A percentile compares a stretch with the other conserved stretches of the same genome.
These are phyloP conservation scores for Eulacestoma nigropectus DNA, from an alignment of 2,113 vertebrate genomes.

Conservation along the genomic window DNA sequence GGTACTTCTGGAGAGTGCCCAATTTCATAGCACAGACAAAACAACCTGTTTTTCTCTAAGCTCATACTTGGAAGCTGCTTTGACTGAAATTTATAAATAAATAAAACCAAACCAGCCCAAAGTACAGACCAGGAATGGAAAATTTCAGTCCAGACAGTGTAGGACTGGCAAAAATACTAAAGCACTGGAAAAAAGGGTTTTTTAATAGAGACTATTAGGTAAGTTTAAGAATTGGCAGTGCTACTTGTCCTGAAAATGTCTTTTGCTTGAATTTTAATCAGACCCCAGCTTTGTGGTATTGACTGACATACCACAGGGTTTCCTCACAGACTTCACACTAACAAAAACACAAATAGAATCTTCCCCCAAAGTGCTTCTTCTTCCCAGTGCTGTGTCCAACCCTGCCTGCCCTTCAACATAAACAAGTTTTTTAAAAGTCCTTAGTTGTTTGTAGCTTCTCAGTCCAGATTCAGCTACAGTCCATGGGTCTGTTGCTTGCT, in stretches of 20 bases:
- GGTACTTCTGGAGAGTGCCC: background rate
- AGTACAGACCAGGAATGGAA: slow-evolving; percentile 3
- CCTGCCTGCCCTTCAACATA: background rate
- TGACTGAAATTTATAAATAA: slow-evolving; percentile 6
- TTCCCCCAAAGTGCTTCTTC: background rate
- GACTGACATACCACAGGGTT: background rate
- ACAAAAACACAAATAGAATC: background rate
- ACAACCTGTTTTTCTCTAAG: slow-evolving; percentile 38
- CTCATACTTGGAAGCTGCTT: slow-evolving; percentile 12
- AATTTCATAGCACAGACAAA: background rate
- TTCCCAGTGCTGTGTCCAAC: background rate
- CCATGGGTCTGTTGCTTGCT: background rate
- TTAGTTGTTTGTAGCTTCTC: background rate
- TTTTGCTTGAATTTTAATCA: background rate
- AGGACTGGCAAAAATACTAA: background rate
- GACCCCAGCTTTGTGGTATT: background rate
- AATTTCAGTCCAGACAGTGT: background rate
- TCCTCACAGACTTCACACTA: background rate
- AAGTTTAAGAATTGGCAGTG: slow-evolving; percentile 15
- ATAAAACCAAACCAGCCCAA: background rate
- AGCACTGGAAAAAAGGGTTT: background rate
- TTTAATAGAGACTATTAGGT: slow-evolving; percentile 22
- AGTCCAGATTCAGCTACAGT: background rate
- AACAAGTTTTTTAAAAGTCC: background rate
- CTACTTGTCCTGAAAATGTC: background rate